These are phyloP conservation scores for Darevskia nairensis DNA, from an alignment of 2,797 vertebrate species.

Conservation along the genomic window DNA sequence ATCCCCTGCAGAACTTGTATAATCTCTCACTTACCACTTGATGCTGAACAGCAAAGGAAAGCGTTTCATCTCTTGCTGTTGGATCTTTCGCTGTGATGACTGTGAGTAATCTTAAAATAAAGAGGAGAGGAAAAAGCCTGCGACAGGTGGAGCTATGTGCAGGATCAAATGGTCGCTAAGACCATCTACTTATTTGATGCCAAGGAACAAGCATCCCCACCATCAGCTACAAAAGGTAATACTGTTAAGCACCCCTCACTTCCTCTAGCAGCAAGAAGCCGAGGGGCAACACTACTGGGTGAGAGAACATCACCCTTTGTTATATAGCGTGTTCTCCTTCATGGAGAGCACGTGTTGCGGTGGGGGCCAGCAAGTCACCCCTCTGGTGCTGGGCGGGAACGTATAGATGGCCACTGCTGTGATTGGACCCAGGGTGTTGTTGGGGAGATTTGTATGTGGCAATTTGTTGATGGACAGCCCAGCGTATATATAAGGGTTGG, in stretches of 20 bases:
- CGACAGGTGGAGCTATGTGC: background rate
- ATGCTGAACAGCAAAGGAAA: background rate
- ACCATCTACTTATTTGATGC: background rate
- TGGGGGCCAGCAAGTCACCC: too few species aligned
- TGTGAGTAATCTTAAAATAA: background rate
- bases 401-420: too few species aligned
- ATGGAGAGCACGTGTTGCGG: too few species aligned
- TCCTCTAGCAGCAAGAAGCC: background rate
- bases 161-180: constrained; percentile 11
- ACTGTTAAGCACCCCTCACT: background rate
- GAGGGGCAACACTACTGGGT: background rate
- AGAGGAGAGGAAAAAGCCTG: background rate
- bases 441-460: too few species aligned
- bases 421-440: too few species aligned
- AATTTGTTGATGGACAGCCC: too few species aligned
- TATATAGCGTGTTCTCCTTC: background rate
- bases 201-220: background rate
- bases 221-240: background rate
- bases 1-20: background rate
- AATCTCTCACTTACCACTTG: constrained; percentile 17
- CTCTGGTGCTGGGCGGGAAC: too few species aligned
- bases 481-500: too few species aligned
- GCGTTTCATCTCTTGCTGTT: constrained; percentile 12
- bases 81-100: background rate
- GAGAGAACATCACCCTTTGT: background rate